phyloP scores from a whole-genome alignment of 2,888 invertebrate species.

The Pedicia rivosa region DNA sequence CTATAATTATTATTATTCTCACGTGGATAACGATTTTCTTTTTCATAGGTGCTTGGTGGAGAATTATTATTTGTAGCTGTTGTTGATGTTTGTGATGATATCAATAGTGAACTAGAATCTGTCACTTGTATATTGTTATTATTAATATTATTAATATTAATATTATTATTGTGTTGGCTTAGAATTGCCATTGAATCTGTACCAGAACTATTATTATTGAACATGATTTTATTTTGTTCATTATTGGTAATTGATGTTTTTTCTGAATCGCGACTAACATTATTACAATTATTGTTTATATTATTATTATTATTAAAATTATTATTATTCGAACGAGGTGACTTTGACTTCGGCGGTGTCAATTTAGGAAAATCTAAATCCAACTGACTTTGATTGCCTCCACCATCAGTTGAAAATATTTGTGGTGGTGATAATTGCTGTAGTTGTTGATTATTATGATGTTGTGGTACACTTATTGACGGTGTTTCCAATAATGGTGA shows the following conservation, averaged over 20 bases:
- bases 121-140: slow-evolving; percentile 13
- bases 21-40: slow-evolving; percentile 20
- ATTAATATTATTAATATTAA: not conserved
- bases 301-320: slow-evolving; percentile 8
- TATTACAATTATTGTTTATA: slow-evolving; percentile 7
- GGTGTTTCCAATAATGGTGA: slow-evolving; percentile 24
- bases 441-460: slow-evolving; percentile 13
- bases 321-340: slow-evolving; percentile 15
- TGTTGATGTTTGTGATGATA: slow-evolving; percentile 4
- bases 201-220: not conserved
- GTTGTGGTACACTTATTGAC: slow-evolving; percentile 23
- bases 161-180: slow-evolving; percentile 10
- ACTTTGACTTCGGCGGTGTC: slow-evolving; percentile 29
- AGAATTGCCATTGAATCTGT: slow-evolving; percentile 2
- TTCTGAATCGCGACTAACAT: slow-evolving; percentile 6
- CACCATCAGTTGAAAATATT: slow-evolving; percentile 13
- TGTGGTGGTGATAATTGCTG: slow-evolving; percentile 12
- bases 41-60: slow-evolving; percentile 16
- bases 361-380: slow-evolving; percentile 31
- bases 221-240: not conserved
- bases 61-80: slow-evolving; percentile 10
- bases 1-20: slow-evolving; percentile 16
- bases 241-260: slow-evolving; percentile 5
- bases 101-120: not conserved
- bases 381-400: slow-evolving; percentile 20